Base-by-base conservation (phyloP, 1,140 invertebrate genomes). In the Lutraria rhynchaena region DNA sequence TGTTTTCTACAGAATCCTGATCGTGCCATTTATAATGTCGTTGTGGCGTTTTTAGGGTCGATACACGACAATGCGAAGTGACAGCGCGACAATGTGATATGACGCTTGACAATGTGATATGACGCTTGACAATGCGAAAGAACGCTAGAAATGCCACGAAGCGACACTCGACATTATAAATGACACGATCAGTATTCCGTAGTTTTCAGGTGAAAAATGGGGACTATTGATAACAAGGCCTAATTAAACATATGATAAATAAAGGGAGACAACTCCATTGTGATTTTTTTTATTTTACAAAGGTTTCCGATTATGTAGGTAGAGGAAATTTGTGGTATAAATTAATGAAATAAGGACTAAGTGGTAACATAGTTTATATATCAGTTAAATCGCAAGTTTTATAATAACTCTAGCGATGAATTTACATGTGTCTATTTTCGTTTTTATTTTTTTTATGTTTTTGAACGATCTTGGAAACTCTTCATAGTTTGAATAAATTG, bases 351-450 rank as follows among this genome's bases (percentile, higher is more conserved):
- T 57, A 55, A 44, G 49, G 65, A 11, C 9, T 80, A 29, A 41
- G 46, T 13, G 51, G 63, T 15, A 80, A 35, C 33, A 57, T 81
- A 27, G 33, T 60, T 19, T n/a, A 65, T 61, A 19, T 49, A 60
- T 57, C 37, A 63, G 31, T 19, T 53, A 22, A 51, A 53, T 33
- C 46, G 55, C 1, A 24, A 27, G 24, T 65, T 53, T 46, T 35
- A n/a, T 31, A 49, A 33, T 51, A 31, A 19, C 4, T 31, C 49
- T 24, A 70, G 80, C 5, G 69, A 75, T 17, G 70, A 58, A 58
- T 75, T 41, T 69, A 70, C 13, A 60, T 75, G 27, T 44, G 55
- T 31, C 55, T 82, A 51, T 82, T 58, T 17, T 70, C 80, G 19
- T 29, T 82, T 27, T 49, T 74, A 19, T 82, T 74, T 75, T 75